Percentiles rank a stretch among this genome's conserved stretches.
phyloP scores from a whole-genome alignment of 2,888 invertebrate genomes.

The Keiferia lycopersicella region DNA sequence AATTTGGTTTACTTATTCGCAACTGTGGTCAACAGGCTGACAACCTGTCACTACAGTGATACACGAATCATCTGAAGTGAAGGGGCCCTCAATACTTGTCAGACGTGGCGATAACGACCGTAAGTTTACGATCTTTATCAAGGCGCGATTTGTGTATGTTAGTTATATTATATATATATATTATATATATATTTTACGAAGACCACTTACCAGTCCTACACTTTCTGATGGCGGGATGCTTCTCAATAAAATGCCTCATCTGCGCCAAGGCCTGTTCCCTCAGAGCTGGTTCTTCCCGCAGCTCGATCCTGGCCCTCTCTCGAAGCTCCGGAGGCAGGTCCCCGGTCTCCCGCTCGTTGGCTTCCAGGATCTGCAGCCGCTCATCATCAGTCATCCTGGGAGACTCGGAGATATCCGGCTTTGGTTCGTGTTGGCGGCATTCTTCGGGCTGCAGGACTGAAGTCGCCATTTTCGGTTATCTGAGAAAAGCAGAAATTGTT shows the following conservation, averaged over 20 bases:
- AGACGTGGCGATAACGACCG: no score
- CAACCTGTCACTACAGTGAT: no score
- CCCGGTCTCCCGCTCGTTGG: slow-evolving; percentile 67
- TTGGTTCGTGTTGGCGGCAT: slow-evolving; percentile 64
- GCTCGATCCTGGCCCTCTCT: slow-evolving; percentile 85
- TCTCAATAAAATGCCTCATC: slow-evolving; percentile 90
- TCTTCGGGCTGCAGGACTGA: slow-evolving; percentile 73
- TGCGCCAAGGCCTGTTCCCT: slow-evolving; percentile 88
- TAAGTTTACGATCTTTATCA: no score
- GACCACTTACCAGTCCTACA: slow-evolving; percentile 87
- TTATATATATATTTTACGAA: no score
- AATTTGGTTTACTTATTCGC: no score
- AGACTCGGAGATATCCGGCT: slow-evolving; percentile 52
- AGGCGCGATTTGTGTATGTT: no score
- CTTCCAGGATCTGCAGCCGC: slow-evolving; percentile 56
- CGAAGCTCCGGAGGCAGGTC: slow-evolving; percentile 80
- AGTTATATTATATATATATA: no score
- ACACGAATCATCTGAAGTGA: no score
- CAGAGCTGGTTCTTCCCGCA: slow-evolving; percentile 89
- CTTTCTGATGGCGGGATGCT: slow-evolving; percentile 90
- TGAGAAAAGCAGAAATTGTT: slow-evolving; percentile 32
- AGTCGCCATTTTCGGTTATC: slow-evolving; percentile 65
- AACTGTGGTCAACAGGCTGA: no score
- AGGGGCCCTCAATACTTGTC: no score
- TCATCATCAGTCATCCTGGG: slow-evolving; percentile 68